Evolutionary conservation across 2,888 invertebrate species (phyloP), one percentile per base, ranked within the genome.

Genomic region (Ichneumoninae sp.): DNA sequence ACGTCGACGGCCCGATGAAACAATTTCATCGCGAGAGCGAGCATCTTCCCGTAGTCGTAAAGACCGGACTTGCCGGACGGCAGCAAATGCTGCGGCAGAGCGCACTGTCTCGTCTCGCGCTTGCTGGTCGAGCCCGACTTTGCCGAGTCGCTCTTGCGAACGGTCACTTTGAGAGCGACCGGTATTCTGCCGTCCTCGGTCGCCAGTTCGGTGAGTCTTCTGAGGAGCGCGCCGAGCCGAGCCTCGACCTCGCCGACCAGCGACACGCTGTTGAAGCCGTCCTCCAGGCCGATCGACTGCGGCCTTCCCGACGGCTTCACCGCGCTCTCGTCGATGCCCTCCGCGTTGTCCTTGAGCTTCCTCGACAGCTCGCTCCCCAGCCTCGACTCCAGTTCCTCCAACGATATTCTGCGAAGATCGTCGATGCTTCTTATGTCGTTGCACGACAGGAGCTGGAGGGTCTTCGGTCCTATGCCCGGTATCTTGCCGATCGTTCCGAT

Each of bases 171-270:
- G 75, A 97, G 94, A 60, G 96, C 96, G 86, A 96, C 95, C 44
- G 97, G 97, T 90, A 96, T 95, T 88, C 97, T 95, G 0, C 97
- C 97, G 93, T 97, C 97, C 91, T 97, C 97, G 78, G 95, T 95
- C 6, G 97, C 96, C 87, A 97, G 94, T 80, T 96, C 95, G 86
- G 97, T 94, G 80, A 97, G 93, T 89, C 97, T 95, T 90, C 96
- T 95, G 65, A 97, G 93, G 36, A 98, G 93, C 87, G 96, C 95
- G 83, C 95, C 94, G 88, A 97, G 95, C 89, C 96, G 96, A 44
- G 96, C 96, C 90, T 96, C 96, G 3, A 97, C 96, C 91, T 97
- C 97, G 81, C 95, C 96, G 88, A 96, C 96, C 3, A 96, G 95
- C 88, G 96, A 96, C 73, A 97, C 96, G 81, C 96, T 95, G 89